Base-by-base conservation (phyloP, 2,888 invertebrate genomes). In the Gymnosoma rotundatum region DNA sequence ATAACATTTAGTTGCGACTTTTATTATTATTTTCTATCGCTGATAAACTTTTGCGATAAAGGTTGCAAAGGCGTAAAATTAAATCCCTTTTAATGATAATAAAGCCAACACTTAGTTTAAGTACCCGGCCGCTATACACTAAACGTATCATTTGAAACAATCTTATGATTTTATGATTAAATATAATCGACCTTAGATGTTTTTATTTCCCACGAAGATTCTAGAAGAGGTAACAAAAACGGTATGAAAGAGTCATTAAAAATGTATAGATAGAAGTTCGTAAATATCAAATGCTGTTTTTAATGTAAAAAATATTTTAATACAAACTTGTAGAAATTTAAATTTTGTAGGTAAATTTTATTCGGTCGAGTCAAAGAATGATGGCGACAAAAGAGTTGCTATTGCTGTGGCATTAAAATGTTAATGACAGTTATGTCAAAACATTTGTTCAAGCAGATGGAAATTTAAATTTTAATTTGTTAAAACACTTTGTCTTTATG, bases 361-460 rank as follows among this genome's bases (percentile, higher is more conserved):
- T 32, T 32, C 32, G 3, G 6, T 32, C 8, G 32, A 6, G 32
- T 32, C 5, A 8, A 32, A 32, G 2, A 32, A 32, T 32, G 8
- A 32, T 32, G 32, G 32, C 32, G 32, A 32, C 32, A 32, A 6
- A 32, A 32, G 18, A 18, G 61, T 14, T 18, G 25, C 6, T 36
- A 16, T 58, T 36, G 42, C 20, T 14, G n/a, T 56, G 10, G 21
- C 9, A 8, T 36, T n/a, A 25, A 54, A 63, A 52, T 3, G 5
- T 52, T 61, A 69, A 78, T 63, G 73, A 64, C 74, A 78, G 52
- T 21, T 48, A 50, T 78, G 63, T 67, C 56, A 58, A 74, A 69
- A 78, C 63, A 73, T 69, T 74, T 83, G 58, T 74, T 78, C 52
- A 64, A 74, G 45, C 83, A 78, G 74, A 64, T 83, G 83, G 18